Conservation (phyloP, 2,888 invertebrate genomes). For the Acanthosepion esculentum region DNA sequence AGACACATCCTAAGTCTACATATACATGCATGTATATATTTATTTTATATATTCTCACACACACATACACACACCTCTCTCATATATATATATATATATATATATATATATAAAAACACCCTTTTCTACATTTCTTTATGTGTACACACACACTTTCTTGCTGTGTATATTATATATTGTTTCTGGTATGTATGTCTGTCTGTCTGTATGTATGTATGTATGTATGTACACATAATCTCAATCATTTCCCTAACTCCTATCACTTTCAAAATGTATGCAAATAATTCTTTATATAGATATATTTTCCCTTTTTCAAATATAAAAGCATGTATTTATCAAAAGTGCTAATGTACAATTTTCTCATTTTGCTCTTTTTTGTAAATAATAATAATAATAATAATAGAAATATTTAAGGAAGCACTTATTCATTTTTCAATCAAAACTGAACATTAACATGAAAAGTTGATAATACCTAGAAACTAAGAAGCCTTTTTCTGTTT, state of each 20-base stretch:
- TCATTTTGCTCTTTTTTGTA: not conserved
- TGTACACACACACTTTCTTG: not conserved
- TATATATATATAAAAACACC: not conserved
- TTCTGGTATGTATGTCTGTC: not conserved
- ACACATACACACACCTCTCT: not conserved
- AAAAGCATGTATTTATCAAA: not conserved
- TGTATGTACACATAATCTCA: not conserved
- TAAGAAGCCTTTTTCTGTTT: not conserved
- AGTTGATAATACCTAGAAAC: not conserved
- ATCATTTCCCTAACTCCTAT: not conserved
- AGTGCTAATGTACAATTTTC: not conserved
- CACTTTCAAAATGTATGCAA: constrained; percentile 20
- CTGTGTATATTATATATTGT: not conserved
- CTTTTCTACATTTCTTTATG: not conserved
- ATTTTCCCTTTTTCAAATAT: constrained; percentile 13
- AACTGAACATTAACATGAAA: not conserved
- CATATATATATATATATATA: too few relatives aligned
- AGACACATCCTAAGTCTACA: not conserved
- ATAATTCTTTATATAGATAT: not conserved
- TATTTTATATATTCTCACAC: not conserved
- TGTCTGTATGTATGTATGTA: not conserved
- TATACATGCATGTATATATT: not conserved
- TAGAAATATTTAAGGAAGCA: too few relatives aligned
- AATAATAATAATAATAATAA: not conserved
- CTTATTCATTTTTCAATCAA: too few relatives aligned